phyloP scores from a whole-genome alignment of 2,888 invertebrate genomes.

The Eupithecia pulchellata region DNA sequence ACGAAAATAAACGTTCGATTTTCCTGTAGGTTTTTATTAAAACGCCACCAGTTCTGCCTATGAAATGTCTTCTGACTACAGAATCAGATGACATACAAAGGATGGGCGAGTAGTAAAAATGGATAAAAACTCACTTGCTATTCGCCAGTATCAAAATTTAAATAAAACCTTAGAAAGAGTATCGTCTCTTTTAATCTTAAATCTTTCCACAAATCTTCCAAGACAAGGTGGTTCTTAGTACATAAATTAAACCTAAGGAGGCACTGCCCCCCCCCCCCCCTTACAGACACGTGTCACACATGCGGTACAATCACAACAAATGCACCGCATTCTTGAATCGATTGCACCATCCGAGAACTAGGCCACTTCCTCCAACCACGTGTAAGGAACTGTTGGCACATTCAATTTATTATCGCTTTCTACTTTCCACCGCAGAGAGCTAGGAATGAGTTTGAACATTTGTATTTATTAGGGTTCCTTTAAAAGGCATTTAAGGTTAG shows the following conservation, averaged over 20 bases:
- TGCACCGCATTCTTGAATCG: constrained; percentile 1
- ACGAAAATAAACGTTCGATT: neutral
- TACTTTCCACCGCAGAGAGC: neutral
- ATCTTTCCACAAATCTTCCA: too few relatives aligned
- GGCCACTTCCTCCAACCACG: constrained; percentile 9
- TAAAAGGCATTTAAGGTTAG: too few relatives aligned
- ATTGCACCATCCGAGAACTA: constrained; percentile 1
- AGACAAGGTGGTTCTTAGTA: neutral
- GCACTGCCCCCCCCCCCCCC: neutral
- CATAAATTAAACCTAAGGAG: neutral
- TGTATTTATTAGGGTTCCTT: neutral
- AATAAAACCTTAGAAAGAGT: too few relatives aligned
- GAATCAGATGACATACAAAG: neutral
- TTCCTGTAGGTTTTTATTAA: neutral
- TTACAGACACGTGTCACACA: neutral
- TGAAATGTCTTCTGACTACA: neutral
- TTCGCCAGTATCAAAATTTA: neutral
- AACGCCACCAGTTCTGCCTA: neutral
- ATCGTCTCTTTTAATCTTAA: too few relatives aligned
- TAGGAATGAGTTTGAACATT: neutral
- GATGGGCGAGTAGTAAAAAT: neutral
- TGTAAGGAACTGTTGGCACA: neutral
- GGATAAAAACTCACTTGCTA: neutral
- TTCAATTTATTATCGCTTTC: neutral
- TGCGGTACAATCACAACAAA: neutral